Evolutionary conservation across 2,888 invertebrate genomes (phyloP).

Genomic region (Nemurella pictetii): DNA sequence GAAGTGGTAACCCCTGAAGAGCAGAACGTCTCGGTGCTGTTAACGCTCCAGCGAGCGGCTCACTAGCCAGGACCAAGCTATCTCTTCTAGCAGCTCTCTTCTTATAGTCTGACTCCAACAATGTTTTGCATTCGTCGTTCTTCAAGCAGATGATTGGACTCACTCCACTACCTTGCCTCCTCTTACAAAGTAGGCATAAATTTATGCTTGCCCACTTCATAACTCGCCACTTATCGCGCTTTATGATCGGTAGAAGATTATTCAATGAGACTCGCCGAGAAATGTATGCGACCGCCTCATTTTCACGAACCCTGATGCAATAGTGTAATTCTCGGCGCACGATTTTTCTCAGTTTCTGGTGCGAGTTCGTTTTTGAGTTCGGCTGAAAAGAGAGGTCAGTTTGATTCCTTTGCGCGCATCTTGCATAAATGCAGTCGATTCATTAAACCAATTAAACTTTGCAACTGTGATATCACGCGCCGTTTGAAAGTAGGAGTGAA

Average conservation of each 20-base stretch:
- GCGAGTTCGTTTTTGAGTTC: no score
- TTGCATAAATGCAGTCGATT: not conserved
- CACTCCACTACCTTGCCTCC: not conserved
- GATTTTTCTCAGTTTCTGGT: not conserved
- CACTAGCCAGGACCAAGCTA: not conserved
- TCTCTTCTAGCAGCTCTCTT: no score
- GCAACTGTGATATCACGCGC: not conserved
- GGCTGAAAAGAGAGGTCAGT: no score
- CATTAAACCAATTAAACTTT: not conserved
- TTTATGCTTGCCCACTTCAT: not conserved
- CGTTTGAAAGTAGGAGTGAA: no score
- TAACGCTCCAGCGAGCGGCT: not conserved
- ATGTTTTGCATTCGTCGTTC: not conserved
- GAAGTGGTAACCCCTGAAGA: not conserved
- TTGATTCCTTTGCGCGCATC: not conserved
- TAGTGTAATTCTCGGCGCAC: not conserved
- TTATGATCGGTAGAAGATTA: not conserved
- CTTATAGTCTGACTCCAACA: no score
- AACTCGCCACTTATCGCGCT: not conserved
- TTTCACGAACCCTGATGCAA: not conserved
- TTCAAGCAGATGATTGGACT: not conserved
- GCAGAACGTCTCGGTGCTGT: no score
- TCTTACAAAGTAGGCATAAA: not conserved
- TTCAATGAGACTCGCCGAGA: not conserved
- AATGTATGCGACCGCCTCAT: not conserved